phyloP scores from a whole-genome alignment of 2,113 vertebrate species.

The Aplodontia rufa region DNA sequence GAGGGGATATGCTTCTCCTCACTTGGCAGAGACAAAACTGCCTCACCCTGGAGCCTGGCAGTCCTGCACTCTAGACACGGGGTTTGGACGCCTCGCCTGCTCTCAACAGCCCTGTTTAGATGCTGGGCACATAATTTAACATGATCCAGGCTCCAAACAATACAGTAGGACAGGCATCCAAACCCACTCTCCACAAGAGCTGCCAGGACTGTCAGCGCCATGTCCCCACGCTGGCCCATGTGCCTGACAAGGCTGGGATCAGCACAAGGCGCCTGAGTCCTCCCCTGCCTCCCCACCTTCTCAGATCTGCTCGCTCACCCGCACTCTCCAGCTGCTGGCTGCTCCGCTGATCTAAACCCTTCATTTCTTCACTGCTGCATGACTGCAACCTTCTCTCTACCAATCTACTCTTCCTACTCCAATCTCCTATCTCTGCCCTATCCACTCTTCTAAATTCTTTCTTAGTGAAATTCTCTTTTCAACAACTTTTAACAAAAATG shows the following conservation, averaged over 20 bases:
- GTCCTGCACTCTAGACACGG: fast-evolving
- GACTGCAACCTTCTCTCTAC: fast-evolving
- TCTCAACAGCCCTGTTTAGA: neutral
- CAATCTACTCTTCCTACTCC: no score
- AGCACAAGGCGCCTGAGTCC: no score
- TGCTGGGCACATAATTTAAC: neutral
- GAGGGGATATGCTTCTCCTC: neutral
- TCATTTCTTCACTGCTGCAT: neutral
- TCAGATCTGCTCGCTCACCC: fast-evolving
- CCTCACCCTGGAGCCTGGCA: neutral
- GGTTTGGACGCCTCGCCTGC: neutral
- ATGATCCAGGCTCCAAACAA: neutral
- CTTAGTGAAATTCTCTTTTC: neutral
- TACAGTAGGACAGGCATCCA: neutral
- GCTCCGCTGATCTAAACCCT: neutral
- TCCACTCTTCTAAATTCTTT: no score
- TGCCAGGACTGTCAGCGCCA: fast-evolving
- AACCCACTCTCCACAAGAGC: neutral
- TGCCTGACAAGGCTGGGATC: neutral
- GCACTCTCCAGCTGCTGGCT: no score
- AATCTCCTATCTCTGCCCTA: neutral
- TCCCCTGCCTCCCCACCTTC: fast-evolving
- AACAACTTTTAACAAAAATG: neutral
- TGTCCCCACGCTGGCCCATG: fast-evolving
- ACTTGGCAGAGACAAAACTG: neutral